Percentiles rank a stretch among this genome's conserved stretches.
These are phyloP conservation scores for Drosophila arizonae DNA, from an alignment of 1,140 invertebrate species.

Conservation along the genomic window DNA sequence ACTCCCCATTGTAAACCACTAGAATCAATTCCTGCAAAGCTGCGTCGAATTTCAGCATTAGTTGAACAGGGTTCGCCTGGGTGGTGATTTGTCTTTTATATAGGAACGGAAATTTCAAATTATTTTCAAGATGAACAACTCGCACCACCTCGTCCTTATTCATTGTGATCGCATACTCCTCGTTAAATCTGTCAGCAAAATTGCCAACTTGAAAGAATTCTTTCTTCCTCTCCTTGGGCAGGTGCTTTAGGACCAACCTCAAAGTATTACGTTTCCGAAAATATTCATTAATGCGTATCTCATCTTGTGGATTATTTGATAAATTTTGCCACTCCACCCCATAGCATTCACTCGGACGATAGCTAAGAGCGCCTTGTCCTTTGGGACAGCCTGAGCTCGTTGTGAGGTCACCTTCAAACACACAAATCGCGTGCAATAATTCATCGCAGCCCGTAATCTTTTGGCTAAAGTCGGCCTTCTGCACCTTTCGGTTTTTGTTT, in stretches of 20 bases:
- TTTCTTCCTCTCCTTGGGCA: constrained; percentile 3
- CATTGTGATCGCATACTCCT: constrained; percentile 37
- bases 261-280: constrained; percentile 46
- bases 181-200: constrained; percentile 7
- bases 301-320: not conserved
- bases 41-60: constrained; percentile 57
- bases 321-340: constrained; percentile 36
- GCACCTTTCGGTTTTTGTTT: not conserved
- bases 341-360: constrained; percentile 55
- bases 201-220: constrained; percentile 33
- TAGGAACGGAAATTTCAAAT: constrained; percentile 15
- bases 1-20: constrained; percentile 65
- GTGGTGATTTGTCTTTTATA: constrained; percentile 12
- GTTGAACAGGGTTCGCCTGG: constrained; percentile 38
- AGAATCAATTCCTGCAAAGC: constrained; percentile 49
- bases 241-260: constrained; percentile 10
- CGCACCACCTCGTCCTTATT: constrained; percentile 28
- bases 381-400: constrained; percentile 59
- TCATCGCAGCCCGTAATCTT: constrained; percentile 44
- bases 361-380: constrained; percentile 52
- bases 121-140: not conserved
- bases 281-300: constrained; percentile 34
- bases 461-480: not conserved
- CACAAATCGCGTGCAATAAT: constrained; percentile 57
- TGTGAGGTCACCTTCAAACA: constrained; percentile 55